Base-by-base conservation (phyloP, 2,888 invertebrate genomes). In the Coronaproctus castanopsis region DNA sequence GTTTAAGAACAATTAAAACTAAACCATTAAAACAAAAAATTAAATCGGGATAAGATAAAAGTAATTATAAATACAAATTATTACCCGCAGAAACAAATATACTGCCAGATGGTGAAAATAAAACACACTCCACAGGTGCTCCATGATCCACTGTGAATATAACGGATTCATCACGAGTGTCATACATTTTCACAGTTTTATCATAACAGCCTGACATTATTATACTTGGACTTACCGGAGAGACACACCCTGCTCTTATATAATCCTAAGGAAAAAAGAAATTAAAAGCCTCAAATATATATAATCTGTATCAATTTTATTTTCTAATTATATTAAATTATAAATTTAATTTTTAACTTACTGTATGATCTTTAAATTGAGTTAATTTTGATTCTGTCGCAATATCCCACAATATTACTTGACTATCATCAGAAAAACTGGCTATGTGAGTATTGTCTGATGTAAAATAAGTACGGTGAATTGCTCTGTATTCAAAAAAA, bases 401-500 rank as follows among this genome's bases (percentile, higher is more conserved):
- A 67, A 96, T 85, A 69, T 96, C 95, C 92, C 93, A 95, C n/a
- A 93, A 68, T 63, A 80, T 77, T 3, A 87, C 81, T 3, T 83
- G 79, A 72, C 87, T 89, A 70, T 96, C 95, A 75, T 96, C 93
- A 2, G 91, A 87, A 70, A 87, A 93, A 66, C 91, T 90, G 1
- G 85, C 78, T 51, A 95, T 78, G 65, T 85, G 85, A 18, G 82
- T 74, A 68, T 85, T 82, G 67, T 87, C 85, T 36, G 81, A 77
- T 20, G 88, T 79, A 69, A 95, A 95, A 68, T 79, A 82, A 63
- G 86, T 83, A 63, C 90, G 77, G 70, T 91, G 91, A 0, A 88
- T 80, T n/a, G 77, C 69, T 23, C 77, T 77, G 68, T 52, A 70
- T 36, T 36, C 14, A 36, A 36, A 36, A 36, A 36, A 36, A 36